phyloP scores from a whole-genome alignment of 2,888 invertebrate species.

The Diaperis boleti region DNA sequence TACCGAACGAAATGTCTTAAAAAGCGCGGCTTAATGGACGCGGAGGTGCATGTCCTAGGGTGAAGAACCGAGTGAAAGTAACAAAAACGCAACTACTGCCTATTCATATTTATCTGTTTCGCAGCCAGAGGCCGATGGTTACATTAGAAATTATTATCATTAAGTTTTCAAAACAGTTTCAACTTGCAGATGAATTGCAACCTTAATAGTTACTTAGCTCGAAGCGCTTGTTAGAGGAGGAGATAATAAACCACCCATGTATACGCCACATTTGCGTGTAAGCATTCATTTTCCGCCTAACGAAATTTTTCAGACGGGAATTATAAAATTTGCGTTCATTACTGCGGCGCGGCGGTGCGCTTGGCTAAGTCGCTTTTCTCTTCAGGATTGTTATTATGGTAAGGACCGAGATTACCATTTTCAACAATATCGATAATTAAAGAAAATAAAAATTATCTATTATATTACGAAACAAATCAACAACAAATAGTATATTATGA shows the following conservation, averaged over 20 bases:
- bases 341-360: not conserved
- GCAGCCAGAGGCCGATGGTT: constrained; percentile 33
- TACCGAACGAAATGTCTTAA: not conserved
- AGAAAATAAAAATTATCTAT: too few species aligned
- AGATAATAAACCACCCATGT: constrained; percentile 29
- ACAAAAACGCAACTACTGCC: constrained; percentile 25
- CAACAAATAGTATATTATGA: too few species aligned
- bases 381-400: too few species aligned
- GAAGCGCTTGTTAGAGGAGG: constrained; percentile 25
- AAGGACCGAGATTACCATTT: too few species aligned
- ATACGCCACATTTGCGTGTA: constrained; percentile 22
- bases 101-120: constrained; percentile 27
- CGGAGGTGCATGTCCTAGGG: constrained; percentile 20
- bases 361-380: too few species aligned
- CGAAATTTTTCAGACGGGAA: constrained; percentile 5
- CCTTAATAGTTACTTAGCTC: constrained; percentile 29
- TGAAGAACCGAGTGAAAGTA: constrained; percentile 35
- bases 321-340: constrained; percentile 27
- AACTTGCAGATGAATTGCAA: constrained; percentile 29
- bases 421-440: too few species aligned
- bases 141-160: constrained; percentile 37
- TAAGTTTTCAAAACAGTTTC: constrained; percentile 37
- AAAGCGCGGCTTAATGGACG: not conserved
- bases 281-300: not conserved
- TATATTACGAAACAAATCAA: too few species aligned